phyloP scores from a whole-genome alignment of 1,140 invertebrate species.

The Euglossa dilemma region DNA sequence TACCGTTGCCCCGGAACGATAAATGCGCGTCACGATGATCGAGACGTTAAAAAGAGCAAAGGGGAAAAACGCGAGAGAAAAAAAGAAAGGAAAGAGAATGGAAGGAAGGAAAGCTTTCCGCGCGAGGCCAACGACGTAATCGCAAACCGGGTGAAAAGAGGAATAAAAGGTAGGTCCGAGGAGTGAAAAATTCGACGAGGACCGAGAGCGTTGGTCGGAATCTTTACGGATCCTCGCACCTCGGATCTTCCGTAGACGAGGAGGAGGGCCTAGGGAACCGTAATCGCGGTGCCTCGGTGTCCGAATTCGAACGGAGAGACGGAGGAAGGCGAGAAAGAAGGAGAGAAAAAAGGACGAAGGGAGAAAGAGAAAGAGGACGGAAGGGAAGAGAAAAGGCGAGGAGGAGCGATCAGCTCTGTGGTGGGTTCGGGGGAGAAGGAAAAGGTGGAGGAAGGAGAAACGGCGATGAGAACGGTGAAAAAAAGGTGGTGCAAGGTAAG shows the following conservation, averaged over 20 bases:
- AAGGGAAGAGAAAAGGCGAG: background rate
- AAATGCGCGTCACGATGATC: slow-evolving; percentile 20
- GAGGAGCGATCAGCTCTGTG: background rate
- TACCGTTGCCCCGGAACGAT: slow-evolving; percentile 17
- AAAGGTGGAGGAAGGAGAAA: slow-evolving; percentile 3
- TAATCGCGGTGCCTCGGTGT: no score
- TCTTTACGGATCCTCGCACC: no score
- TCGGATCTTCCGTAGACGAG: no score
- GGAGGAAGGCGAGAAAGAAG: no score
- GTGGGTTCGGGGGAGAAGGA: background rate
- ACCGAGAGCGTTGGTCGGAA: no score
- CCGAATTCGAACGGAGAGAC: background rate
- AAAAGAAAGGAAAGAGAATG: background rate
- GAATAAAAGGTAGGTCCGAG: background rate
- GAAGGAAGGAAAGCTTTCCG: background rate
- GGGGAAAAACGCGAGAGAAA: no score
- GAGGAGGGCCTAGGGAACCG: no score
- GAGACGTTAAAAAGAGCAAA: background rate
- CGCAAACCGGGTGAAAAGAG: background rate
- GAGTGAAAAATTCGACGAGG: no score
- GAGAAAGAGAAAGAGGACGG: background rate
- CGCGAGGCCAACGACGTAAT: background rate
- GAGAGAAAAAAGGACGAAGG: no score
- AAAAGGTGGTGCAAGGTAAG: slow-evolving; percentile 64
- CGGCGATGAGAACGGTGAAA: slow-evolving; percentile 59